Evolutionary conservation across 1,140 invertebrate genomes (phyloP).

Genomic region (Cylas formicarius): DNA sequence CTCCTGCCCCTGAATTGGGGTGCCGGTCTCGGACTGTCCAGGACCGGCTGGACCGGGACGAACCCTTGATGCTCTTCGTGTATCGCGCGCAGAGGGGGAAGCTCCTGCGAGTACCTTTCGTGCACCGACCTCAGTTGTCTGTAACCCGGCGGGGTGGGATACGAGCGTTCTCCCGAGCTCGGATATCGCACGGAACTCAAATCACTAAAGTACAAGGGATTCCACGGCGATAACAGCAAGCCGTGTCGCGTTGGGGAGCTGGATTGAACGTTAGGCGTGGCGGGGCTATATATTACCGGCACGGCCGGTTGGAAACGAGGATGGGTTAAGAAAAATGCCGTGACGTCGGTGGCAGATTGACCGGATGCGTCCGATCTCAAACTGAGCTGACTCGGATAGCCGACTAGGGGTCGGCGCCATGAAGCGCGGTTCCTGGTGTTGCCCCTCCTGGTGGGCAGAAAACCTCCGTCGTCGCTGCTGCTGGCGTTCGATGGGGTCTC

Average conservation of each 20-base stretch:
- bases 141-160: slow-evolving; percentile 61
- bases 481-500: slow-evolving; percentile 60
- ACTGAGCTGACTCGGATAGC: slow-evolving; percentile 59
- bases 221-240: slow-evolving; percentile 49
- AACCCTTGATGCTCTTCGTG: slow-evolving; percentile 60
- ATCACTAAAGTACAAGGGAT: slow-evolving; percentile 69
- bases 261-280: slow-evolving; percentile 54
- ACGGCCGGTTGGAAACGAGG: slow-evolving; percentile 38
- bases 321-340: slow-evolving; percentile 40
- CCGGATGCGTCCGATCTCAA: slow-evolving; percentile 59
- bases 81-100: slow-evolving; percentile 64
- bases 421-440: slow-evolving; percentile 50
- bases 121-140: slow-evolving; percentile 55
- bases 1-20: slow-evolving; percentile 44
- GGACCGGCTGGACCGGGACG: slow-evolving; percentile 52
- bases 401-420: slow-evolving; percentile 59
- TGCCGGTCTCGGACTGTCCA: slow-evolving; percentile 40
- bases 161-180: slow-evolving; percentile 70
- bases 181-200: slow-evolving; percentile 76
- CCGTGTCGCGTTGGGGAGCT: slow-evolving; percentile 60
- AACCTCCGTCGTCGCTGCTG: slow-evolving; percentile 77
- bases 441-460: slow-evolving; percentile 52
- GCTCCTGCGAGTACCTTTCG: slow-evolving; percentile 63
- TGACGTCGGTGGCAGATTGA: slow-evolving; percentile 46
- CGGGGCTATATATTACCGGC: slow-evolving; percentile 46